Base-by-base conservation (phyloP, 2,797 vertebrate genomes). In the Danio albolineatus region DNA sequence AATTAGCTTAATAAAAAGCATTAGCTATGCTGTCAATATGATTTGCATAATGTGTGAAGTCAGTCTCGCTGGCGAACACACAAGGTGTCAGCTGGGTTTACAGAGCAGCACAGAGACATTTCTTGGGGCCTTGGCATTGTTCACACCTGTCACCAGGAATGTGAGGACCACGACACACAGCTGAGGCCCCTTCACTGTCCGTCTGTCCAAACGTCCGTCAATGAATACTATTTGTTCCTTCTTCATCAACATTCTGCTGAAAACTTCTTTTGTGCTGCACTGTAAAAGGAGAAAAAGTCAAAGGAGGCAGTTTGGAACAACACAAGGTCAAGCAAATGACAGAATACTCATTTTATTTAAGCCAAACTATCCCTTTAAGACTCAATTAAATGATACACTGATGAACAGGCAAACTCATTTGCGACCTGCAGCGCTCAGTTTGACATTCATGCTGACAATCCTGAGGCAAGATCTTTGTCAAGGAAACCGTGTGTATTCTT, bases 11-110 rank as follows among this genome's bases (percentile, higher is more conserved):
- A 93, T 92, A 91, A 94, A 78, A 92, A 92, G 87, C 90, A 90
- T 93, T 91, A 87, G 91, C 87, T 91, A 86, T 88, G 92, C 93
- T 91, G 92, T 93, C 92, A 91, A 92, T 93, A 92, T 85, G 86
- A 93, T 93, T 93, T 89, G 87, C 90, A 89, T 91, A 92, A 93
- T 86, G 86, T 88, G 89, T 79, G 69, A 89, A 88, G 84, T 85
- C 87, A 82, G 86, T 81, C 86, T 90, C 70, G 84, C 84, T 89
- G 81, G 86, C 83, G 86, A 87, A 89, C 85, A 88, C 80, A 72
- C 82, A 82, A 43, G 0, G 84, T 77, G 89, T 90, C 87, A 78
- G 38, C 83, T 83, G 74, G 85, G 86, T 88, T 89, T 88, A 81
- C 66, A 85, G 88, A 92, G 86, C 61, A 78, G 87, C 81, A 84